phyloP scores from a whole-genome alignment of 2,888 invertebrate species.

The Apodemia zela region DNA sequence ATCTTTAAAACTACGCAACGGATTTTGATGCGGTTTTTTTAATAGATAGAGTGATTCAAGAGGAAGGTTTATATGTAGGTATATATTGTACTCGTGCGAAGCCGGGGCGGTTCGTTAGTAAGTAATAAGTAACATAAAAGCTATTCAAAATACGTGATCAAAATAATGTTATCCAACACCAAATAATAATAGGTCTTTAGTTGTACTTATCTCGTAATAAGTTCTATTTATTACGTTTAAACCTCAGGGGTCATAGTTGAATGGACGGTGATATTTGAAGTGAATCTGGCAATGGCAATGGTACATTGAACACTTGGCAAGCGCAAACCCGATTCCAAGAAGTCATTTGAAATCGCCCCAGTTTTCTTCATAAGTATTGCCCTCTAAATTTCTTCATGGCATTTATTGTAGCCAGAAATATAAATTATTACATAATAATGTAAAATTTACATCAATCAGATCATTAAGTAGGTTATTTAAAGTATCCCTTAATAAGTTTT shows the following conservation, averaged over 20 bases:
- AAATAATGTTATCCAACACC: no score
- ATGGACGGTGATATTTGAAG: constrained; percentile 50
- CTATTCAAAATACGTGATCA: no score
- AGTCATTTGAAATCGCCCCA: constrained; percentile 76
- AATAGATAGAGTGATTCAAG: no score
- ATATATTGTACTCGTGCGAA: no score
- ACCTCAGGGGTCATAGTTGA: constrained; percentile 37
- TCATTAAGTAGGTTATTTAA: background rate
- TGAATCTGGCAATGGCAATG: constrained; percentile 72
- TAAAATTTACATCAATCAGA: background rate
- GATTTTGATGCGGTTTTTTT: no score
- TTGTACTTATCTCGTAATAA: no score
- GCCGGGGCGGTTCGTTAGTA: no score
- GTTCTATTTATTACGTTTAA: background rate
- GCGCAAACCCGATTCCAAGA: constrained; percentile 56
- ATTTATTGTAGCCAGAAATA: constrained; percentile 12
- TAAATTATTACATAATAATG: constrained; percentile 12
- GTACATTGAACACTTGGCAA: constrained; percentile 61
- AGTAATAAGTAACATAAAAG: no score
- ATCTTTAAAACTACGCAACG: no score
- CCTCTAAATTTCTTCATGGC: constrained; percentile 42
- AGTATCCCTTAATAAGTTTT: background rate
- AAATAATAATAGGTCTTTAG: no score
- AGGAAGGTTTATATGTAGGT: no score
- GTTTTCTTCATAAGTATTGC: constrained; percentile 56